Base-by-base conservation (phyloP, 2,888 invertebrate genomes). In the Deladenus siricidicola region DNA sequence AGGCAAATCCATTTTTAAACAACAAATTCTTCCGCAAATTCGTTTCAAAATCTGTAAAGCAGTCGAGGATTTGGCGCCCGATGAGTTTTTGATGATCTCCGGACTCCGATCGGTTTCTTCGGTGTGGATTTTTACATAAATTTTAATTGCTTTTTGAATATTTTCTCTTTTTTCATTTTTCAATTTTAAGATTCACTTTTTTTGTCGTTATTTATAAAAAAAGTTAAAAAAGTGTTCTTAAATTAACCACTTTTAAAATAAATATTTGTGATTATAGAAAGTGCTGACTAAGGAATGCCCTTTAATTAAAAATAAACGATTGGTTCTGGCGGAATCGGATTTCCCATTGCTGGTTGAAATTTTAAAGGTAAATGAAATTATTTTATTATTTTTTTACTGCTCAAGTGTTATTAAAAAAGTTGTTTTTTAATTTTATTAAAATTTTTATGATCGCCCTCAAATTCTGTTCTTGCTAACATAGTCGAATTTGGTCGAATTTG, bases 231-330 rank as follows among this genome's bases (percentile, higher is more conserved):
- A 34, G 6, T 34, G 14, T 34, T 34, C 39, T 10, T 10, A 34
- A 34, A 34, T 34, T 34, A 34, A 34, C 14, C n/a, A n/a, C n/a
- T n/a, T n/a, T n/a, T n/a, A n/a, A n/a, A n/a, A n/a, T n/a, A n/a
- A n/a, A n/a, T n/a, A n/a, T n/a, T n/a, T n/a, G n/a, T n/a, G n/a
- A 34, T 34, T 34, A 34, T 34, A 34, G 39, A 14, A 34, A 34
- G 39, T 14, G 39, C 14, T 34, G 39, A 6, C 6, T 10, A 14
- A 14, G 8, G 39, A 34, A 34, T 10, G 14, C 14, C 39, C 6
- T 10, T 34, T 34, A 14, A 34, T 34, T 34, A 34, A 53, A 21
- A 53, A 53, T n/a, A 34, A 34, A n/a, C 53, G 39, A 34, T 53
- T 53, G 10, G 4, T 34, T 1, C 4, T 53, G 39, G 19, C 29